Base-by-base conservation (phyloP, 2,113 vertebrate genomes). In the Tragelaphus buxtoni region DNA sequence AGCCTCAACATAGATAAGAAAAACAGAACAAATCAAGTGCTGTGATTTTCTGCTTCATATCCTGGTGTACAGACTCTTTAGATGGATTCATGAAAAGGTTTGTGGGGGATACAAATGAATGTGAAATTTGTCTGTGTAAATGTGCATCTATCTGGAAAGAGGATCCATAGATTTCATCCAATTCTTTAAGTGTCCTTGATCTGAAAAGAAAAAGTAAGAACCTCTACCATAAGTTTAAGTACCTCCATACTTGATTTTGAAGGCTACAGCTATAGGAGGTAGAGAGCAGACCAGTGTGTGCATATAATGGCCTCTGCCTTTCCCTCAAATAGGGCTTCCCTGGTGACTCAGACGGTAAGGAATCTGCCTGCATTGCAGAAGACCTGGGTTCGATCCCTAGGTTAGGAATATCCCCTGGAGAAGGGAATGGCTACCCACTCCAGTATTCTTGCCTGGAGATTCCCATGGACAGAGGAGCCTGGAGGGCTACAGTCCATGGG, bases 291-390 rank as follows among this genome's bases (percentile, higher is more conserved):
- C 24, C 2, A 9, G 28, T 6, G n/a, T n/a, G 22, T 65, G 9
- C 9, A 5, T 4, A 1, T 0, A 9, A 12, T 9, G 14, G 6
- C 32, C 14, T 81, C 22, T 88, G 10, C 4, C 9, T 47, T 1
- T 5, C 0, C 4, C 13, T 74, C 22, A 74, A 22, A 42, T 7
- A 74, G 69, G 22, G 22, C 35, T 74, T 74, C 22, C 69, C 39
- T 74, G 69, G 35, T 42, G 35, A 13, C 22, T 74, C 69, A 42
- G 35, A 4, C 2, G 6, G 39, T 26, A 74, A 74, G 26, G 69
- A 74, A 42, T 74, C 11, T 74, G 69, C 69, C 63, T 26, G 39
- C 39, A 14, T 7, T 74, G 22, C 39, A 42, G 39, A 11, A 74
- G 39, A 26, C 69, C 35, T 42, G 35, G 35, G 22, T 74, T 42